Base-by-base conservation (phyloP, 2,797 vertebrate species). In the Bucorvus abyssinicus region DNA sequence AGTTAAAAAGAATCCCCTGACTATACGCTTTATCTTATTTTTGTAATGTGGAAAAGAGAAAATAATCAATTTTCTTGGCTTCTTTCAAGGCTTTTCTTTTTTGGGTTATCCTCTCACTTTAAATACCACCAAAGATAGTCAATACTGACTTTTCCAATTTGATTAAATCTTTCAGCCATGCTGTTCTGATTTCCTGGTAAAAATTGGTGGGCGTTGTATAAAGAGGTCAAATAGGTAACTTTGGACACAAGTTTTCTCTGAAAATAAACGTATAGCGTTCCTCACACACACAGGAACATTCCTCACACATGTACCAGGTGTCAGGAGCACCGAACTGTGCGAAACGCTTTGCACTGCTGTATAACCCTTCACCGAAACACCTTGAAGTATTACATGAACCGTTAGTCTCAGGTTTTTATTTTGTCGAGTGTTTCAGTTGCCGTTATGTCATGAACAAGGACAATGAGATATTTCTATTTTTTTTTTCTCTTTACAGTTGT, bases 401-500 rank as follows among this genome's bases (percentile, higher is more conserved):
- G 40, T 32, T 32, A 40, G 42, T 45, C 50, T 50, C 6, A 2
- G 22, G 52, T 80, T 68, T 64, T 40, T 55, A 2, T 42, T 86
- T 84, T 78, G 32, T 26, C 2, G 56, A 80, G 32, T 65, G 82
- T 87, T 89, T 90, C 61, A 23, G 38, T 57, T 44, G 29, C 32
- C 1, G 13, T 34, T 56, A 14, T 15, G 12, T 77, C 47, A 32
- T 10, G 42, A 80, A n/a, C 52, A 42, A 80, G 44, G 53, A 34
- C 61, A 92, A 34, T 92, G 71, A 91, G 68, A 69, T 45, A 3
- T 5, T 6, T 65, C 14, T n/a, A n/a, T 21, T 15, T 18, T 42
- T 24, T 24, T 63, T 80, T 59, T 78, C 34, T 76, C 82, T 92
- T 93, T 92, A 16, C 98, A 99, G 99, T 96, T 99, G 99, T 98